Evolutionary conservation across 2,113 vertebrate species (phyloP).

Genomic region (Leptobrachium leishanense): DNA sequence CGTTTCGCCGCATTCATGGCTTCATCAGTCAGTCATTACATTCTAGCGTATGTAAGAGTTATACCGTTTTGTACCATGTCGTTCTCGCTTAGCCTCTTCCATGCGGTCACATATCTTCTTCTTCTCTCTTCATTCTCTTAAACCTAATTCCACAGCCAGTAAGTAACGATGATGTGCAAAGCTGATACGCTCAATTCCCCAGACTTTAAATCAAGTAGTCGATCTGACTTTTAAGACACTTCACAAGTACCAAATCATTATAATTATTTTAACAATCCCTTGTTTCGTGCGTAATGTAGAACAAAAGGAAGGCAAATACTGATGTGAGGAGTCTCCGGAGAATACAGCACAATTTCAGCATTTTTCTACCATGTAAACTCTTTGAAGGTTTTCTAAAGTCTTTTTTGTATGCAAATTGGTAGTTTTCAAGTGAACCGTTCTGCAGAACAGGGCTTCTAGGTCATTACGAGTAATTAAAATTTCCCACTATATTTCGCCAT

Average conservation of each 20-base stretch:
- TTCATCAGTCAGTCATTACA: too few species aligned
- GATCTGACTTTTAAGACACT: not conserved
- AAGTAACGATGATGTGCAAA: not conserved
- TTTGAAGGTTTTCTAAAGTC: slow-evolving; percentile 41
- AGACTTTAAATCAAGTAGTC: not conserved
- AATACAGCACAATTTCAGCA: not conserved
- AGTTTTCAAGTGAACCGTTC: slow-evolving; percentile 22
- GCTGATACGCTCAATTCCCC: not conserved
- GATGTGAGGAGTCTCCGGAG: not conserved
- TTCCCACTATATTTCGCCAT: slow-evolving; percentile 3
- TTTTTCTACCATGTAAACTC: slow-evolving; percentile 1
- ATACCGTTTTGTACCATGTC: too few species aligned
- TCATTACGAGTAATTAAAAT: slow-evolving; percentile 31
- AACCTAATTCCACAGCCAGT: too few species aligned
- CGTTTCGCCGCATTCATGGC: too few species aligned
- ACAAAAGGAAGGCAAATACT: slow-evolving; percentile 17
- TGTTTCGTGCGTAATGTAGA: slow-evolving; percentile 22
- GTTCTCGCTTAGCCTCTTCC: too few species aligned
- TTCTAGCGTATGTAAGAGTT: too few species aligned
- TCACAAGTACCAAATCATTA: slow-evolving; percentile 9
- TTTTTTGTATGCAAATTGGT: slow-evolving; percentile 53
- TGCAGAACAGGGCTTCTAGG: slow-evolving; percentile 13
- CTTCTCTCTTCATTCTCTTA: not conserved
- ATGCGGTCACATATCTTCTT: not conserved
- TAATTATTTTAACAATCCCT: slow-evolving; percentile 20